Evolutionary conservation across 2,888 invertebrate species (phyloP).

Genomic region (Metallyticus violacea): DNA sequence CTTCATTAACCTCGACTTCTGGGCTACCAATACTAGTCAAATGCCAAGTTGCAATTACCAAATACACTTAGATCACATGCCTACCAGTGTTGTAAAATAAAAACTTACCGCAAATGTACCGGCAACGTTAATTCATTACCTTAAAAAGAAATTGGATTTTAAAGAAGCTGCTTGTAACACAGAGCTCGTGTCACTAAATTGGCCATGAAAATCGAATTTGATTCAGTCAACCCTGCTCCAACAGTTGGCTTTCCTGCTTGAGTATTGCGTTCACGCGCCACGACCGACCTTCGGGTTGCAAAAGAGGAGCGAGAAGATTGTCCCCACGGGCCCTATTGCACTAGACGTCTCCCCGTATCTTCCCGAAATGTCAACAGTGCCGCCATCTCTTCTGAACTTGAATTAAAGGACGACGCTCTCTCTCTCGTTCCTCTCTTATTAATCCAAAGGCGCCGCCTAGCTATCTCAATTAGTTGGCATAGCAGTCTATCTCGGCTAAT

Average conservation of each 20-base stretch:
- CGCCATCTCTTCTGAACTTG: not conserved
- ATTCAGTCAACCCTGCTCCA: not conserved
- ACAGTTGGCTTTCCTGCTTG: not conserved
- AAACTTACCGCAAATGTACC: not conserved
- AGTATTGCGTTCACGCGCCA: not conserved
- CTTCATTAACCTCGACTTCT: too few species aligned
- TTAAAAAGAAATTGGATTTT: not conserved
- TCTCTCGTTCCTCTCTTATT: not conserved
- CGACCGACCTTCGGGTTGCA: not conserved
- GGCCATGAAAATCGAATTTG: not conserved
- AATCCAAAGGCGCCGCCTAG: not conserved
- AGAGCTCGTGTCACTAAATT: not conserved
- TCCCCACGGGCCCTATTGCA: not conserved
- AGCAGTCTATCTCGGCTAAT: not conserved
- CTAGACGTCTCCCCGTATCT: not conserved
- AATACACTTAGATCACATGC: too few species aligned
- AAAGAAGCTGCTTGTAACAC: not conserved
- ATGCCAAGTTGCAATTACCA: too few species aligned
- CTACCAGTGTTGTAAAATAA: not conserved
- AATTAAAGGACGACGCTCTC: not conserved
- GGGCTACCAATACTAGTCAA: too few species aligned
- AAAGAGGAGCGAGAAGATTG: too few species aligned
- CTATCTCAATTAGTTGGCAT: not conserved
- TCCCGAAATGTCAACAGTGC: not conserved
- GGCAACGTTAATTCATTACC: not conserved